phyloP scores from a whole-genome alignment of 2,113 vertebrate species.

The Arenaria interpres region DNA sequence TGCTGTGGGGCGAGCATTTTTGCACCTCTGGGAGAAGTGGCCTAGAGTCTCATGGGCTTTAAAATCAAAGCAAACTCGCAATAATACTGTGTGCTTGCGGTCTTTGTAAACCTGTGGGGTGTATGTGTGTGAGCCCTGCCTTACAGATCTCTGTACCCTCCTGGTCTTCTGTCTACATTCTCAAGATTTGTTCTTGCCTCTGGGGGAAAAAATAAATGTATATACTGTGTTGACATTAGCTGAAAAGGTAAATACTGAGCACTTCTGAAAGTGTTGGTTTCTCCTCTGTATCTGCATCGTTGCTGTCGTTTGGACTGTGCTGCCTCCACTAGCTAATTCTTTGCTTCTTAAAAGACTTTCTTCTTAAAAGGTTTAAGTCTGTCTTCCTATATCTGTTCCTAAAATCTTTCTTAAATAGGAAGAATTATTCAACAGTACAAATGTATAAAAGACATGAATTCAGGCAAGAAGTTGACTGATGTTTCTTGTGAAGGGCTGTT shows the following conservation, averaged over 20 bases:
- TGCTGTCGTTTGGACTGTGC: neutral
- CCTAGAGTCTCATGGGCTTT: neutral
- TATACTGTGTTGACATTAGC: neutral
- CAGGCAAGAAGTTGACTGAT: neutral
- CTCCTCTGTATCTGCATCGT: neutral
- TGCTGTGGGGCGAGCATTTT: neutral
- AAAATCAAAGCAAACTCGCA: neutral
- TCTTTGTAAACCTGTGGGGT: neutral
- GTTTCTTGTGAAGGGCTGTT: neutral
- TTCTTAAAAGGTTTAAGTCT: neutral
- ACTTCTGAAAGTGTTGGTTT: neutral
- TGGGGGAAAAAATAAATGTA: neutral
- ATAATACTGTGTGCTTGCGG: neutral
- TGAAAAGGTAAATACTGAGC: neutral
- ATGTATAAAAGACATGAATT: neutral
- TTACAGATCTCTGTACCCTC: neutral
- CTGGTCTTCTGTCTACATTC: neutral
- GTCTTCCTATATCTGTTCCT: neutral
- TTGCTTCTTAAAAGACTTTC: neutral
- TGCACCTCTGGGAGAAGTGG: neutral
- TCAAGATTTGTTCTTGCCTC: neutral
- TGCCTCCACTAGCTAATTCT: neutral
- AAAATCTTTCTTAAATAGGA: neutral
- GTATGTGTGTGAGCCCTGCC: neutral
- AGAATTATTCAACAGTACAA: neutral